These are phyloP conservation scores for Halcyon chelicuti DNA, from an alignment of 2,797 vertebrate species.

Conservation along the genomic window DNA sequence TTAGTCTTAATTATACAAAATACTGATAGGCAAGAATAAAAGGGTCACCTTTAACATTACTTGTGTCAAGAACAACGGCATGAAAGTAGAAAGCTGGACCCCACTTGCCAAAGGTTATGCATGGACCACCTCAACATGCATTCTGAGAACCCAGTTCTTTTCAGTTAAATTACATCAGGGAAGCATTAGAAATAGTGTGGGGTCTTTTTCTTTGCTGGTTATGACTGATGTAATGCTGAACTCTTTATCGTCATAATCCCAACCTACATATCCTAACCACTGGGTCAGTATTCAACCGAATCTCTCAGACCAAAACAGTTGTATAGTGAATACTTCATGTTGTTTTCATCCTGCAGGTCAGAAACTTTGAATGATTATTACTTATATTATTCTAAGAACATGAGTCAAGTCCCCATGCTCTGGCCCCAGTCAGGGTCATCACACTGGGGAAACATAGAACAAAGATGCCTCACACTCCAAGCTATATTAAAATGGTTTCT, in stretches of 20 bases:
- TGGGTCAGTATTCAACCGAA: conserved; percentile 60
- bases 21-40: background rate
- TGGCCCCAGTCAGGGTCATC: background rate
- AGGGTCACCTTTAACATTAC: background rate
- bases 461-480: background rate
- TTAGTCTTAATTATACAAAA: conserved; percentile 53
- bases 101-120: background rate
- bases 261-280: conserved; percentile 54
- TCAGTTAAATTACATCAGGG: conserved; percentile 10
- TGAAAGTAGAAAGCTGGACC: background rate
- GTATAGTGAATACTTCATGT: background rate
- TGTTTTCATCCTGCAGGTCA: background rate
- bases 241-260: conserved; percentile 30
- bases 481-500: background rate
- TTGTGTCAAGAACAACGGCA: background rate
- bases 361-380: conserved; percentile 8
- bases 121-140: background rate
- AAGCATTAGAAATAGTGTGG: conserved; percentile 26
- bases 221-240: conserved; percentile 41
- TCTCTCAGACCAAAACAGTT: conserved; percentile 33
- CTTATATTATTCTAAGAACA: background rate
- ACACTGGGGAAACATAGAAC: background rate
- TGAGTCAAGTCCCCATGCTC: background rate
- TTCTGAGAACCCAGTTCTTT: background rate
- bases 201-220: conserved; percentile 19